Evolutionary conservation across 2,113 vertebrate species (phyloP).

Genomic region (Vulpes vulpes): DNA sequence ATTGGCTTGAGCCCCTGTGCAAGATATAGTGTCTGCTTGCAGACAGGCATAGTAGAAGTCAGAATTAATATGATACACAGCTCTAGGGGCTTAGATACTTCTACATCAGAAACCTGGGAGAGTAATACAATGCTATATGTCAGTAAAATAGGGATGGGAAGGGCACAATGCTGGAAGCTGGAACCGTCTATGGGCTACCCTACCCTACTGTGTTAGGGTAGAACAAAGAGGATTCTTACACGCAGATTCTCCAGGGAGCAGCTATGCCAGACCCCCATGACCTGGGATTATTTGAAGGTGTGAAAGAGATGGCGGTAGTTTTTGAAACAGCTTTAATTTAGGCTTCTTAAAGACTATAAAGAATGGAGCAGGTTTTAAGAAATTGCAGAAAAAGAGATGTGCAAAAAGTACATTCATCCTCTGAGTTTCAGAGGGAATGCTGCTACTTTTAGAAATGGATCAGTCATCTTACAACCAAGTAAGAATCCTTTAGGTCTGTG

Average conservation of each 20-base stretch:
- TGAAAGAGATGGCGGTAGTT: background rate
- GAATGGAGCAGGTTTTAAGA: background rate
- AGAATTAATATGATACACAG: background rate
- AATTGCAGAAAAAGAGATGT: background rate
- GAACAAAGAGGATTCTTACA: background rate
- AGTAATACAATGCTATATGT: background rate
- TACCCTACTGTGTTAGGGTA: background rate
- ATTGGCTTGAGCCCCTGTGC: background rate
- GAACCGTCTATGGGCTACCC: background rate
- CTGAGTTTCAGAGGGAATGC: background rate
- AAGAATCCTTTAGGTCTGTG: background rate
- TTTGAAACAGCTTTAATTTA: background rate
- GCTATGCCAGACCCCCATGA: background rate
- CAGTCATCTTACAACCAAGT: background rate
- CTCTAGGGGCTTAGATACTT: background rate
- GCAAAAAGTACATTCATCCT: background rate
- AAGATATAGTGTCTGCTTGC: background rate
- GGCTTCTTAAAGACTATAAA: background rate
- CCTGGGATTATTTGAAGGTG: background rate
- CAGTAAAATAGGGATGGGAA: background rate
- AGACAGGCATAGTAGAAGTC: background rate
- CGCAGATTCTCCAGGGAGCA: background rate
- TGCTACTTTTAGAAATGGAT: background rate
- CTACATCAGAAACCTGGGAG: background rate
- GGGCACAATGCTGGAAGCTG: background rate